These are phyloP conservation scores for Tokudaia muenninki DNA, from an alignment of 2,797 vertebrate species.

Conservation along the genomic window DNA sequence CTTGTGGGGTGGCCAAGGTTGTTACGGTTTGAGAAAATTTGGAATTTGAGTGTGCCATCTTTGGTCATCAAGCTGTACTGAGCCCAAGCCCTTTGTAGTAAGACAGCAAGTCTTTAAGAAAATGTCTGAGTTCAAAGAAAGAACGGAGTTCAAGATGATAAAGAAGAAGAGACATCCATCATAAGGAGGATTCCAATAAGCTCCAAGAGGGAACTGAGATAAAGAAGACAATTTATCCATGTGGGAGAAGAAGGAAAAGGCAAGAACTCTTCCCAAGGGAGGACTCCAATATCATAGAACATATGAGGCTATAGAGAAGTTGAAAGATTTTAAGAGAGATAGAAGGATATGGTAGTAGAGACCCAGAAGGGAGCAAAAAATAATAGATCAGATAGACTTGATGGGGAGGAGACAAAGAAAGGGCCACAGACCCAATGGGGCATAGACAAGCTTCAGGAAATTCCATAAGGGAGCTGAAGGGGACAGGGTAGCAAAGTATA, in stretches of 20 bases:
- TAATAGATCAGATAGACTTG: background rate
- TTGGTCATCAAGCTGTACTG: background rate
- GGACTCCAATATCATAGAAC: background rate
- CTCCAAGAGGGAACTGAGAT: background rate
- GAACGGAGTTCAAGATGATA: background rate
- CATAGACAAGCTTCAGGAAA: background rate
- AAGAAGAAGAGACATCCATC: background rate
- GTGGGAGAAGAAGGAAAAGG: background rate
- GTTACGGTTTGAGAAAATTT: background rate
- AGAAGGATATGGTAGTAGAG: background rate
- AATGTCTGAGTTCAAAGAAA: background rate
- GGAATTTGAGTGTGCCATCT: background rate
- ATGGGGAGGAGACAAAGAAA: background rate
- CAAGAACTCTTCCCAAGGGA: background rate
- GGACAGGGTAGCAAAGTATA: background rate
- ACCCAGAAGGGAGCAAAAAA: background rate
- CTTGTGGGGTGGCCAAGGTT: background rate
- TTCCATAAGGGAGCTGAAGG: background rate
- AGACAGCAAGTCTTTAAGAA: background rate
- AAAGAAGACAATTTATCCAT: background rate
- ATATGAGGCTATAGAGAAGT: background rate
- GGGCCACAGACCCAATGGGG: background rate
- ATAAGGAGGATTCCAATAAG: background rate
- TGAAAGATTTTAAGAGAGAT: background rate
- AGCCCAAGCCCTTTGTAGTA: background rate